Evolutionary conservation across 2,888 invertebrate species (phyloP).

Genomic region (Aradus depressus): DNA sequence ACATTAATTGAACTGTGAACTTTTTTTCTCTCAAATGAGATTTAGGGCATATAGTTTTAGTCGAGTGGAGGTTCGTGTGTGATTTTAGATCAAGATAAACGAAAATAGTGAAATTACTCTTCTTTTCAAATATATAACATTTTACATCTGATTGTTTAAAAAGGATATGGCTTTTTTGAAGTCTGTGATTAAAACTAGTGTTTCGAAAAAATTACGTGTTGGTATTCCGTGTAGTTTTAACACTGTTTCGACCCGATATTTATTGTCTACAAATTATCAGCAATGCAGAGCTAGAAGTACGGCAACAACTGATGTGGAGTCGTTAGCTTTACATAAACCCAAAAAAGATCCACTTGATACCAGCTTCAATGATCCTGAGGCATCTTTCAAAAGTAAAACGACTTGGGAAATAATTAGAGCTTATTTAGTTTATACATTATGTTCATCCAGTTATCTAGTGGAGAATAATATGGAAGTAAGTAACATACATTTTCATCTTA

Average conservation of each 20-base stretch:
- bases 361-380: conserved; percentile 74
- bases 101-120: no score
- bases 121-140: no score
- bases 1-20: background rate
- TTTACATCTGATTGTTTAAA: no score
- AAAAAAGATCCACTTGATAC: conserved; percentile 62
- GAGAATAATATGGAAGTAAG: conserved; percentile 86
- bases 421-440: conserved; percentile 82
- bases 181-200: conserved; percentile 38
- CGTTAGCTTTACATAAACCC: conserved; percentile 1
- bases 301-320: conserved; percentile 5
- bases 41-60: no score
- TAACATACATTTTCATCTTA: no score
- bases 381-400: conserved; percentile 92
- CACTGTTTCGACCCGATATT: conserved; percentile 8
- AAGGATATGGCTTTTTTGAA: conserved; percentile 41
- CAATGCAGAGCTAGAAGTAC: conserved; percentile 9
- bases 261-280: background rate
- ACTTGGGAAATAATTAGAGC: conserved; percentile 83
- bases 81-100: no score
- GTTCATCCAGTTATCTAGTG: conserved; percentile 75
- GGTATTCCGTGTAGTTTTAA: conserved; percentile 10
- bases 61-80: no score
- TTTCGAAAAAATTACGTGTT: conserved; percentile 38
- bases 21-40: background rate